Percentiles rank a stretch among this genome's conserved stretches.
These are phyloP conservation scores for Sorex fumeus DNA, from an alignment of 2,113 vertebrate species.

Conservation along the genomic window DNA sequence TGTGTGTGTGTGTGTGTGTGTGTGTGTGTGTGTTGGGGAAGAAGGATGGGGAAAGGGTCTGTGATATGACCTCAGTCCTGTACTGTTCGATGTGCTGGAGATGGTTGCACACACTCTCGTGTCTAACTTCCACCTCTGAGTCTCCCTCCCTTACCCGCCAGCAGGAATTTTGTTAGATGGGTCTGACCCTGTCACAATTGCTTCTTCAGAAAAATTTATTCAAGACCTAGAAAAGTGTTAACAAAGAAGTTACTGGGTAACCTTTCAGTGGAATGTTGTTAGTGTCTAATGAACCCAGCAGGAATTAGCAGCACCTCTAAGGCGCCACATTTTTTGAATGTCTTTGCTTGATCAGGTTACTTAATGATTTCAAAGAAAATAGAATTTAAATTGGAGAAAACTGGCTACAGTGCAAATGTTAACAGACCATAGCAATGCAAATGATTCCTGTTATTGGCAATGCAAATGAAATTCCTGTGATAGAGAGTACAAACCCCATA, in stretches of 20 bases:
- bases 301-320: background rate
- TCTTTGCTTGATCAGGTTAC: background rate
- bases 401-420: background rate
- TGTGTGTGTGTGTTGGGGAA: too few relatives aligned
- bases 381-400: conserved; percentile 24
- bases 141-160: too few relatives aligned
- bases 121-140: too few relatives aligned
- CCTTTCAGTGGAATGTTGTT: background rate
- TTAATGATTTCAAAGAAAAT: background rate
- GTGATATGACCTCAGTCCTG: too few relatives aligned
- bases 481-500: background rate
- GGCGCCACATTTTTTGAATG: background rate
- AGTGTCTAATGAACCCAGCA: background rate
- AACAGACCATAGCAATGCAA: background rate
- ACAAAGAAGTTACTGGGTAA: background rate
- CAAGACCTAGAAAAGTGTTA: background rate
- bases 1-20: too few relatives aligned
- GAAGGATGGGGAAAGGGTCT: too few relatives aligned
- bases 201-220: background rate
- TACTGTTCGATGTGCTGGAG: too few relatives aligned
- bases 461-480: background rate
- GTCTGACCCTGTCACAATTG: background rate
- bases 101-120: too few relatives aligned
- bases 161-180: background rate
- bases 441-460: background rate